A percentile compares a stretch with the other conserved stretches of the same genome.
These are phyloP conservation scores for Acanthosoma haemorrhoidale DNA, from an alignment of 2,888 invertebrate genomes.

Conservation along the genomic window DNA sequence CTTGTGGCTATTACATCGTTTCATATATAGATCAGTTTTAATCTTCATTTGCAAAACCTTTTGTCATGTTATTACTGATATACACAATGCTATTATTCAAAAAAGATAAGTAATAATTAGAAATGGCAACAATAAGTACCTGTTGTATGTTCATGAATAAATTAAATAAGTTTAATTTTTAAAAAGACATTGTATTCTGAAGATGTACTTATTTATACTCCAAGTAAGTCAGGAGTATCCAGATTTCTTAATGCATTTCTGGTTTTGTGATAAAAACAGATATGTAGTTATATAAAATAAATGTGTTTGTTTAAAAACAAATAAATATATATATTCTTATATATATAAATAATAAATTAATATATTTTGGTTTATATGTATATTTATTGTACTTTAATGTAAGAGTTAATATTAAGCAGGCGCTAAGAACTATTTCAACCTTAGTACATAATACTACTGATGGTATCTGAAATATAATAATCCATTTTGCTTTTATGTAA, in stretches of 20 bases:
- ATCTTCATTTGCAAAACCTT: background rate
- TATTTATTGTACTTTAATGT: constrained; percentile 7
- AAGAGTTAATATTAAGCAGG: background rate
- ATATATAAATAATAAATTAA: constrained; percentile 1
- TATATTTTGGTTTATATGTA: constrained; percentile 8
- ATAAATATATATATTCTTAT: constrained; percentile 1
- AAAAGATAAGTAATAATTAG: background rate
- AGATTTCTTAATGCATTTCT: background rate
- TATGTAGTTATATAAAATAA: background rate
- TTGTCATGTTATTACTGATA: background rate
- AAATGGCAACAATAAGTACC: background rate
- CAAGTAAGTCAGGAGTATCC: background rate
- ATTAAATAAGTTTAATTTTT: background rate
- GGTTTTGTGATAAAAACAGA: background rate
- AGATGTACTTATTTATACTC: constrained; percentile 7
- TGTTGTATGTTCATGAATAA: background rate
- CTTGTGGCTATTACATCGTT: too few species aligned
- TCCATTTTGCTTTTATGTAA: too few species aligned
- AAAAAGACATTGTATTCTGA: background rate
- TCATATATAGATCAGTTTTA: constrained; percentile 3
- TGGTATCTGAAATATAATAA: background rate
- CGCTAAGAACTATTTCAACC: background rate
- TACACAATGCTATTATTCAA: background rate
- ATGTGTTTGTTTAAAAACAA: background rate
- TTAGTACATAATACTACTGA: background rate